Conservation (phyloP, 2,797 vertebrate species). For the Pelobates cultripes region DNA sequence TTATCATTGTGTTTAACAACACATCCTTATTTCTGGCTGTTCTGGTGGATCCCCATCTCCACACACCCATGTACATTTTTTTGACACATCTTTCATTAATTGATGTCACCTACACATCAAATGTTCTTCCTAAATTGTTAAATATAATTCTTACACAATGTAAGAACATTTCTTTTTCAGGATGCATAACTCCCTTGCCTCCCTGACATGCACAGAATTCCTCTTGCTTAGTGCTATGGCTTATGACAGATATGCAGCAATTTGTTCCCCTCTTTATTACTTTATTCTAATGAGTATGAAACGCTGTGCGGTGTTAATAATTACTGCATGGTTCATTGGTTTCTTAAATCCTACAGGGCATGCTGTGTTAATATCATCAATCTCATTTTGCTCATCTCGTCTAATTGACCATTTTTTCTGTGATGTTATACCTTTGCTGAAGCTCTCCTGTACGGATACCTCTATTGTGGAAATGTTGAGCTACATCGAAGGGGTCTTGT, state of each 20-base stretch:
- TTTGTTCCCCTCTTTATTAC: slow-evolving; percentile 24
- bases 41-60: neutral
- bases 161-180: neutral
- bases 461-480: slow-evolving; percentile 32
- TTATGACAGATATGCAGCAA: slow-evolving; percentile 14
- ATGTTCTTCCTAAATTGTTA: slow-evolving; percentile 6
- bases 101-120: neutral
- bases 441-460: slow-evolving; percentile 34
- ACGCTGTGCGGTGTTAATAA: neutral
- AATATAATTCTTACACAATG: neutral
- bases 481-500: slow-evolving; percentile 18
- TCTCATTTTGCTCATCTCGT: slow-evolving; percentile 13
- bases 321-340: slow-evolving; percentile 10
- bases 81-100: neutral
- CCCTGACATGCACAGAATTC: neutral
- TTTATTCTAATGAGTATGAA: slow-evolving; percentile 10
- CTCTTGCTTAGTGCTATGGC: slow-evolving; percentile 16
- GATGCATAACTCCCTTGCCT: neutral
- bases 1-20: slow-evolving; percentile 4
- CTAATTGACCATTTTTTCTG: slow-evolving; percentile 34
- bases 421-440: slow-evolving; percentile 37
- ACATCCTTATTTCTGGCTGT: neutral
- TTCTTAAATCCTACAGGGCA: slow-evolving; percentile 16
- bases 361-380: slow-evolving; percentile 14
- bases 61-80: slow-evolving; percentile 25